Conservation (phyloP, 1,140 invertebrate species). For the Heliconius congener region DNA sequence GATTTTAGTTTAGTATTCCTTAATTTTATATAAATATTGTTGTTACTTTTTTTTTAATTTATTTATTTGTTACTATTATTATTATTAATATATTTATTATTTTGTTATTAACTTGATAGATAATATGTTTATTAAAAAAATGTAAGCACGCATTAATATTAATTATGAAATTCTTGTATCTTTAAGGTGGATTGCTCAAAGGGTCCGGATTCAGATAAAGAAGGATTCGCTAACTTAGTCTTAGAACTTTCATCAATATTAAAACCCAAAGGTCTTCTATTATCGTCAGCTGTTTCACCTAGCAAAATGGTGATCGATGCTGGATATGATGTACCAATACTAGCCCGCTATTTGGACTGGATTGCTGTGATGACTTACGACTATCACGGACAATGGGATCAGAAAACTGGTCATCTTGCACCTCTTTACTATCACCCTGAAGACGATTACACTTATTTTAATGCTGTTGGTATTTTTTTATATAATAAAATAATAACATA, state of each 20-base stretch:
- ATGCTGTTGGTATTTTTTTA: conserved; percentile 81
- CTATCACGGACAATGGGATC: conserved; percentile 95
- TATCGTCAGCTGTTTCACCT: conserved; percentile 93
- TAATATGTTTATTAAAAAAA: no score
- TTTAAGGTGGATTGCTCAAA: conserved; percentile 86
- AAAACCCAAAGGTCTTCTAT: conserved; percentile 86
- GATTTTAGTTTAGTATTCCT: no score
- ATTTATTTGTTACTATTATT: no score
- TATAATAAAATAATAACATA: background rate
- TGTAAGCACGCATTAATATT: no score
- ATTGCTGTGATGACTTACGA: conserved; percentile 94
- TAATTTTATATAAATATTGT: no score
- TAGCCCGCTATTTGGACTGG: conserved; percentile 91
- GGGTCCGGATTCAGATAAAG: conserved; percentile 91
- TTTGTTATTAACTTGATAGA: no score
- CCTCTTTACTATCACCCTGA: conserved; percentile 91
- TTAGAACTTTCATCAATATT: conserved; percentile 89
- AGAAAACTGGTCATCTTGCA: conserved; percentile 93
- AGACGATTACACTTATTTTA: conserved; percentile 87
- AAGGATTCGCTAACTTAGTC: conserved; percentile 87
- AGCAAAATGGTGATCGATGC: conserved; percentile 93
- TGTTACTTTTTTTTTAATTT: no score
- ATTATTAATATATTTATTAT: no score
- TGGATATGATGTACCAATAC: conserved; percentile 90
- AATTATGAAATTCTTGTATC: background rate